Percentiles rank a stretch among this genome's conserved stretches.
These are phyloP conservation scores for Melanostoma scalare DNA, from an alignment of 2,888 invertebrate species.

Conservation along the genomic window DNA sequence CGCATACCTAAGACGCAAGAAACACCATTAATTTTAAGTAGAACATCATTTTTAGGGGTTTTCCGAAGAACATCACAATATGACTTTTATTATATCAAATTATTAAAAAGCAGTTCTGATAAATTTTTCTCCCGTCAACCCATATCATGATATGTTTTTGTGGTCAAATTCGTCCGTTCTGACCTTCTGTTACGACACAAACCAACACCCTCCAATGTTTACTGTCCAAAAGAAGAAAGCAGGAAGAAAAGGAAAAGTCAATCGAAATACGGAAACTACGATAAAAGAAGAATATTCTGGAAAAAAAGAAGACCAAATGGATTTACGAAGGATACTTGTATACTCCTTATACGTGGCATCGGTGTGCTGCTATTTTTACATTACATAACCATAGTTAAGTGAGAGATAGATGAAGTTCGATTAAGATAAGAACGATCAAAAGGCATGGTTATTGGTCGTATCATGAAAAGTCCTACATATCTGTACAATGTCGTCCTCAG, in stretches of 20 bases:
- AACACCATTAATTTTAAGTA: no score
- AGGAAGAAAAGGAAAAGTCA: slow-evolving; percentile 20
- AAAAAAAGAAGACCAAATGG: slow-evolving; percentile 22
- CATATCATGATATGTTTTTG: no score
- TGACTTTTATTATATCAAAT: no score
- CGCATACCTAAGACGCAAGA: background rate
- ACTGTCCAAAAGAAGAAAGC: background rate
- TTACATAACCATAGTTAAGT: slow-evolving; percentile 31
- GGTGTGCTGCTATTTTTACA: slow-evolving; percentile 8
- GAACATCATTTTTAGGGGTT: no score
- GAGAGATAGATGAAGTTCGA: slow-evolving; percentile 59
- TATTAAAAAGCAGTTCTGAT: no score
- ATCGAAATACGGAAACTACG: slow-evolving; percentile 50
- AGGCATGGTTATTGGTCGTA: slow-evolving; percentile 27
- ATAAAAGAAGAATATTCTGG: slow-evolving; percentile 17
- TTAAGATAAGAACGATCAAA: slow-evolving; percentile 62
- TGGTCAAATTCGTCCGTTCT: no score
- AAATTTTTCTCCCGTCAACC: no score
- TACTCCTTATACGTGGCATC: background rate
- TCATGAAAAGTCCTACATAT: background rate
- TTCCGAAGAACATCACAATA: no score
- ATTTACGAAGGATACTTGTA: slow-evolving; percentile 51
- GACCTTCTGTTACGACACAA: slow-evolving; percentile 4
- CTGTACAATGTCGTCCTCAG: no score
- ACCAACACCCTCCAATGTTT: slow-evolving; percentile 14